phyloP scores from a whole-genome alignment of 1,140 invertebrate species.

The Kradibia gibbosae region DNA sequence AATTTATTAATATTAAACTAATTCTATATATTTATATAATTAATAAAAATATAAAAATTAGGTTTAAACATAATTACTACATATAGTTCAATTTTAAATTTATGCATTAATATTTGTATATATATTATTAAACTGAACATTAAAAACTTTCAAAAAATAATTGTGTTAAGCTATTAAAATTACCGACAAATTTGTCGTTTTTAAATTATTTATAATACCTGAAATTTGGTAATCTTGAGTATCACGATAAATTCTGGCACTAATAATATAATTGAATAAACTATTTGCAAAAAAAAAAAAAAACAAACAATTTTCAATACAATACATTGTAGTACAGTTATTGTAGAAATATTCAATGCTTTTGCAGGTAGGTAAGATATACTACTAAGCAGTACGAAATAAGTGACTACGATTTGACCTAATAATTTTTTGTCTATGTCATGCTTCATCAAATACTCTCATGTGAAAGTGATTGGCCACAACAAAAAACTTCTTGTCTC shows the following conservation, averaged over 20 bases:
- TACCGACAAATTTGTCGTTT: background rate
- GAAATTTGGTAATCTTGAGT: background rate
- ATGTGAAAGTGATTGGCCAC: constrained; percentile 45
- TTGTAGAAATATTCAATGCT: constrained; percentile 1
- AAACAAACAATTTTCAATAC: background rate
- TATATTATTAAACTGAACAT: no score
- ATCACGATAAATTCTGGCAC: background rate
- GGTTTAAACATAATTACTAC: no score
- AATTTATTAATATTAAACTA: no score
- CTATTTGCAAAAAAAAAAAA: background rate
- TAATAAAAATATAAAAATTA: no score
- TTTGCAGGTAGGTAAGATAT: background rate
- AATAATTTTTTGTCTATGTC: constrained; percentile 25
- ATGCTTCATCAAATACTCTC: constrained; percentile 38
- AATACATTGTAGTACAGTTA: background rate
- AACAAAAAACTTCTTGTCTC: constrained; percentile 12
- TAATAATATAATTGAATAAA: background rate
- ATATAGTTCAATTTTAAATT: no score
- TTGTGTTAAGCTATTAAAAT: no score
- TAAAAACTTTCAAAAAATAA: no score
- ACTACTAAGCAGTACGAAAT: constrained; percentile 13
- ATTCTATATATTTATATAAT: no score
- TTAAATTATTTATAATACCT: constrained; percentile 12
- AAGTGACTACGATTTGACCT: background rate
- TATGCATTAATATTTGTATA: no score